These are phyloP conservation scores for Pleuronectes platessa DNA, from an alignment of 2,113 vertebrate species.

Conservation along the genomic window DNA sequence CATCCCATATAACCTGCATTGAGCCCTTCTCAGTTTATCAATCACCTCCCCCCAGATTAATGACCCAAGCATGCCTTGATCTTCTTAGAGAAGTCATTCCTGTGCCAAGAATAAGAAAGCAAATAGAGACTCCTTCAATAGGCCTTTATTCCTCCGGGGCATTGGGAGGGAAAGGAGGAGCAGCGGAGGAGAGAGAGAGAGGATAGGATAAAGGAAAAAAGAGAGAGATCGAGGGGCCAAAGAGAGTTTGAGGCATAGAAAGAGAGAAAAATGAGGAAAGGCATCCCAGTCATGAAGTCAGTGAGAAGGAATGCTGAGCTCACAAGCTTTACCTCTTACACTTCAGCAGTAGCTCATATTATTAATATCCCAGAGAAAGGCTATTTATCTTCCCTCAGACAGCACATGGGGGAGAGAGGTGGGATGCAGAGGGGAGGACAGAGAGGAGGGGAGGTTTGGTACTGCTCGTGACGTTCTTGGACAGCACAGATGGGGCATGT, in stretches of 20 bases:
- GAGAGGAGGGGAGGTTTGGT: slow-evolving; percentile 37
- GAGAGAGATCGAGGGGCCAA: slow-evolving; percentile 36
- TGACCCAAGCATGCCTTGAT: slow-evolving; percentile 77
- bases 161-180: slow-evolving; percentile 16
- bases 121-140: slow-evolving; percentile 66
- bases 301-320: slow-evolving; percentile 81
- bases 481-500: slow-evolving; percentile 64
- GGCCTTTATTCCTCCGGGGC: slow-evolving; percentile 58
- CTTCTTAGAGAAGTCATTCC: slow-evolving; percentile 67
- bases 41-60: slow-evolving; percentile 73
- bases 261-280: slow-evolving; percentile 42
- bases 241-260: slow-evolving; percentile 56
- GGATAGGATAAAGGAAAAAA: slow-evolving; percentile 39
- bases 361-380: slow-evolving; percentile 79
- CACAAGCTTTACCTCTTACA: slow-evolving; percentile 76
- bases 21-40: slow-evolving; percentile 69
- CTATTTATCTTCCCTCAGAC: slow-evolving; percentile 77
- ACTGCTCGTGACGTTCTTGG: slow-evolving; percentile 59
- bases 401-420: slow-evolving; percentile 59
- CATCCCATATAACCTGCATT: slow-evolving; percentile 53
- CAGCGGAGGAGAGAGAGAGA: slow-evolving; percentile 33
- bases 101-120: slow-evolving; percentile 62
- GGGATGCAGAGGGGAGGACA: slow-evolving; percentile 49
- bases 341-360: slow-evolving; percentile 78
- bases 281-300: slow-evolving; percentile 77